Evolutionary conservation across 2,888 invertebrate genomes (phyloP), one percentile per base, ranked within the genome.

Genomic region (Folsomia candida): DNA sequence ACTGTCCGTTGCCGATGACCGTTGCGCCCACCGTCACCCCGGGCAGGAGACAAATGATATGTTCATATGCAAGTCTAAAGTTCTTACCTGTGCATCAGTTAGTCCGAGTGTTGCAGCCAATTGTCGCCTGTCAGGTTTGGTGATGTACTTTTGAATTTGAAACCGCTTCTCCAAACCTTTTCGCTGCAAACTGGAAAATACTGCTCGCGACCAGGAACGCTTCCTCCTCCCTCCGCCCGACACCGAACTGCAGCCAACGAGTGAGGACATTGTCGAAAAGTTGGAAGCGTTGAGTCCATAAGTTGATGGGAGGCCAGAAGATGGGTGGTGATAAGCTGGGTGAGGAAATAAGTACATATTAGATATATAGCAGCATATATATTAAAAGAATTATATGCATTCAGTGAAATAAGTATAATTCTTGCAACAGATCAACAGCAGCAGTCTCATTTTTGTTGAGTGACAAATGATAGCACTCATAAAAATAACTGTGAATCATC

Each of bases 81-180:
- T n/a, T n/a, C n/a, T n/a, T n/a, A 93, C 93, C 88, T 95, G 95
- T 3, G 95, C 95, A 85, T 96, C 96, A 0, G 95, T 95, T 9
- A 96, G 88, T 67, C 95, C 95, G 29, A 97, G 84, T 14, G 94
- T 92, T 2, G 94, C 94, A 0, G 96, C 96, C 72, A 97, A 84
- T 83, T 95, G 94, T 79, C 95, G 86, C 82, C 96, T 86, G 81
- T 97, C 96, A 0, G 95, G 96, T 83, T 96, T 97, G 0, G 95
- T 96, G 74, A 97, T 96, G 82, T 97, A 97, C 83, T 96, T 96
- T 83, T 96, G 96, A 77, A 95, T 88, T 81, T 94, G 92, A 83
- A 97, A 97, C 80, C 95, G 86, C 78, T 93, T 88, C 84, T 97
- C 96, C 68, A 97, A 85, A 0, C 96, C 96, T 82, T 96, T 96